phyloP scores from a whole-genome alignment of 2,113 vertebrate genomes.

The Oreochromis spilurus region DNA sequence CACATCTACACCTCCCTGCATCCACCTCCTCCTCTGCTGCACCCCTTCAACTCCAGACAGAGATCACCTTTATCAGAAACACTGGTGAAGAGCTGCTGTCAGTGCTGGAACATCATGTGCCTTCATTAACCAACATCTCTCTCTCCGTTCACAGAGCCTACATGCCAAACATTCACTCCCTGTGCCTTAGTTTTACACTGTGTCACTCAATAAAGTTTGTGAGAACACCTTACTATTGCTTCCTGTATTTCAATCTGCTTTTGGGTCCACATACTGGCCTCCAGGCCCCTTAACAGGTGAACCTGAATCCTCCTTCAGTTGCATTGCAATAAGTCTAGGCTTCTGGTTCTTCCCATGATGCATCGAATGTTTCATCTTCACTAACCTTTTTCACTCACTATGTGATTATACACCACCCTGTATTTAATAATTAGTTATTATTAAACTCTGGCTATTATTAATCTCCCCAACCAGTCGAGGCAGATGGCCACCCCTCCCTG shows the following conservation, averaged over 20 bases:
- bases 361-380: background rate
- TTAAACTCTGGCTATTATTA: background rate
- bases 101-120: background rate
- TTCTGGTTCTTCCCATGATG: background rate
- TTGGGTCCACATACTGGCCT: background rate
- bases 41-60: background rate
- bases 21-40: background rate
- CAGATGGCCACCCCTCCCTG: no score
- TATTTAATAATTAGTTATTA: background rate
- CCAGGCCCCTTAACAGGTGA: background rate
- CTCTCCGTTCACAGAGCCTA: background rate
- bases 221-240: background rate
- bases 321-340: background rate
- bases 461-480: no score
- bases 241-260: background rate
- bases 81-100: background rate
- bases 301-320: background rate
- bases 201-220: background rate
- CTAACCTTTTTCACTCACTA: background rate
- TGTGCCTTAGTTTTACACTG: background rate
- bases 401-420: background rate
- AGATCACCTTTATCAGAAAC: background rate
- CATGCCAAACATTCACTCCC: background rate
- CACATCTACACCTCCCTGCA: background rate
- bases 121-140: background rate